These are phyloP conservation scores for Dasysyrphus tricinctus DNA, from an alignment of 2,888 invertebrate species.

Conservation along the genomic window DNA sequence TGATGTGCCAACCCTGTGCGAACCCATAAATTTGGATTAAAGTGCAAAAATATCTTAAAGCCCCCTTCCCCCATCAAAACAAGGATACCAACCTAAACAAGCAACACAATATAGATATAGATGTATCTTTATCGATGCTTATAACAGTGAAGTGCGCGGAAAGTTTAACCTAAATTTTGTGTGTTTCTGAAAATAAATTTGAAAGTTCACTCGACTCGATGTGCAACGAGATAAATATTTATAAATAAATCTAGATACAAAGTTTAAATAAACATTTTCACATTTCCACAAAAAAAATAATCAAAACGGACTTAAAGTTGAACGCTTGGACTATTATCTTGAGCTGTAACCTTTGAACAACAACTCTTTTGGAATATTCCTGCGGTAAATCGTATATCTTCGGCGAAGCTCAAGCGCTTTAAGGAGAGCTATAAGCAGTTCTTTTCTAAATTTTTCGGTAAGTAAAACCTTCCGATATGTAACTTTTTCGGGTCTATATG, in stretches of 20 bases:
- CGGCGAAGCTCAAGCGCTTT: slow-evolving; percentile 11
- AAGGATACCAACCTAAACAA: slow-evolving; percentile 38
- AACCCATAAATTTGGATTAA: slow-evolving; percentile 60
- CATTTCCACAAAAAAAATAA: background rate
- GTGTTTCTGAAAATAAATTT: background rate
- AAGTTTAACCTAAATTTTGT: slow-evolving; percentile 13
- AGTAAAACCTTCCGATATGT: background rate
- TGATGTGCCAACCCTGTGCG: slow-evolving; percentile 9
- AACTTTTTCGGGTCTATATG: background rate
- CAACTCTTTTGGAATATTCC: slow-evolving; percentile 50
- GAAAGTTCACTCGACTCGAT: background rate
- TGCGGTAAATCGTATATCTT: background rate
- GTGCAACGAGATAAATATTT: background rate
- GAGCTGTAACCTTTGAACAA: background rate
- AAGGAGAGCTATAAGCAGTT: slow-evolving; percentile 26
- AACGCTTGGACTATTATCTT: background rate
- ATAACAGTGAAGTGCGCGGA: slow-evolving; percentile 46
- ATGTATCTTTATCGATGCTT: background rate
- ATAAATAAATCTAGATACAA: slow-evolving; percentile 1
- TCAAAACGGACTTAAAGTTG: slow-evolving; percentile 15
- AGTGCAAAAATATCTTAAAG: slow-evolving; percentile 38
- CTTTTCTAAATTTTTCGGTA: slow-evolving; percentile 45
- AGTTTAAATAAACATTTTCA: slow-evolving; percentile 1
- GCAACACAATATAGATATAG: background rate
- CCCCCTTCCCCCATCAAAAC: background rate